Evolutionary conservation across 1,140 invertebrate species (phyloP).

Genomic region (Octopus bimaculoides): DNA sequence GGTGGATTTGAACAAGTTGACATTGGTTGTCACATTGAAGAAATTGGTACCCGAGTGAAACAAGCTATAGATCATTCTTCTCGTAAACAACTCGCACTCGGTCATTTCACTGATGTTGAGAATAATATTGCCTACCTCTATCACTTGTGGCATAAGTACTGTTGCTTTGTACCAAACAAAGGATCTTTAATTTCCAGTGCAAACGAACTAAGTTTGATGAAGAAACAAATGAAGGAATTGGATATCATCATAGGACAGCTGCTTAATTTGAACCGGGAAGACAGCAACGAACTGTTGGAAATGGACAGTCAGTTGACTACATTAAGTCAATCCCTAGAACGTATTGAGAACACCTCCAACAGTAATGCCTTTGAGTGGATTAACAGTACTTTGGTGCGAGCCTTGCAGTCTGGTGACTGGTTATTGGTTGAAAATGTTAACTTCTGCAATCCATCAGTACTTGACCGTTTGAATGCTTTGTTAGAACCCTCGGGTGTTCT

Average conservation of each 20-base stretch:
- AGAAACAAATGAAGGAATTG: constrained; percentile 23
- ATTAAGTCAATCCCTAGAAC: constrained; percentile 55
- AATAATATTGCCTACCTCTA: constrained; percentile 18
- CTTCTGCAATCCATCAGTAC: constrained; percentile 88
- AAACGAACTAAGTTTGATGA: constrained; percentile 22
- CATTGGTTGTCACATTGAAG: constrained; percentile 70
- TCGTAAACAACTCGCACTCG: constrained; percentile 18
- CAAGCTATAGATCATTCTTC: background rate
- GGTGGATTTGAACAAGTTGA: constrained; percentile 96
- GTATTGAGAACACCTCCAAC: constrained; percentile 58
- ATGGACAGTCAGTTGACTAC: constrained; percentile 31
- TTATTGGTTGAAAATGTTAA: constrained; percentile 95
- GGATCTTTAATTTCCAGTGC: constrained; percentile 18
- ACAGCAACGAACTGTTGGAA: constrained; percentile 13
- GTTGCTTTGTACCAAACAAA: background rate
- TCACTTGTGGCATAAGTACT: constrained; percentile 26
- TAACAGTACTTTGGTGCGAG: constrained; percentile 89
- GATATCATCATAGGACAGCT: constrained; percentile 15
- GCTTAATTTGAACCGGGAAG: background rate
- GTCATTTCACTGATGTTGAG: constrained; percentile 7
- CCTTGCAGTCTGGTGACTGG: constrained; percentile 83
- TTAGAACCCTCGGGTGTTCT: constrained; percentile 90
- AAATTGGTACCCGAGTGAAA: constrained; percentile 54
- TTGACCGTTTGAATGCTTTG: constrained; percentile 93
- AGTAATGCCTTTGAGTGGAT: constrained; percentile 92